Percentiles rank a stretch among this genome's conserved stretches.
Conservation (phyloP, 2,113 vertebrate species). For the Gallinago media region DNA sequence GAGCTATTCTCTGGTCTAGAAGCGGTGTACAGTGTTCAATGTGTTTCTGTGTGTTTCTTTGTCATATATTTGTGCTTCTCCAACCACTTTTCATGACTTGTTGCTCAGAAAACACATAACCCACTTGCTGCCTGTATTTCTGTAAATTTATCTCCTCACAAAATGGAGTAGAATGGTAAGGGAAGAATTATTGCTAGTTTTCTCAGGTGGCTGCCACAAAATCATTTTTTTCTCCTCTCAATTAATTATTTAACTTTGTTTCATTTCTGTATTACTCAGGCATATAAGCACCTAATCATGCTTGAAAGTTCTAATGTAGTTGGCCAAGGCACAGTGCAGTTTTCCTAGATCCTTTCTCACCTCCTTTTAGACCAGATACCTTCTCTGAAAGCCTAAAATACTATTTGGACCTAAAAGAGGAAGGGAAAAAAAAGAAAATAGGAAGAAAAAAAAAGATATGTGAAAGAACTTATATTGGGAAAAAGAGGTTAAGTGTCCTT, state of each 20-base stretch:
- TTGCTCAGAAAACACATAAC: not conserved
- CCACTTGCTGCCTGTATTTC: not conserved
- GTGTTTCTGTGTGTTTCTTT: not conserved
- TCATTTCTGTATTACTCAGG: not conserved
- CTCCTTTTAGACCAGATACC: not conserved
- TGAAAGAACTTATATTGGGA: not conserved
- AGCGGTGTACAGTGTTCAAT: not conserved
- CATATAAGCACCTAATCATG: not conserved
- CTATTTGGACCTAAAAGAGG: not conserved
- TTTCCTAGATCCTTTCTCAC: not conserved
- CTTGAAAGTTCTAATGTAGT: not conserved
- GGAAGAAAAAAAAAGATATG: not conserved
- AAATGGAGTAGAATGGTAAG: not conserved
- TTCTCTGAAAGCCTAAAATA: not conserved
- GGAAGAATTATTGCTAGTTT: not conserved
- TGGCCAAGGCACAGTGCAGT: not conserved
- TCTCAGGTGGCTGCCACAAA: not conserved
- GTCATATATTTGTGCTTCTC: not conserved
- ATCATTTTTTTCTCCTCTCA: rapidly evolving
- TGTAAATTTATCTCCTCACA: not conserved
- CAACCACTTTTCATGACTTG: not conserved
- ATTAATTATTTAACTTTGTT: not conserved
- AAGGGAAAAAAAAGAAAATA: not conserved
- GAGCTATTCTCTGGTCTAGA: not conserved
- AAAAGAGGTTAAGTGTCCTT: not conserved